Evolutionary conservation across 2,888 invertebrate species (phyloP), one percentile per base, ranked within the genome.

Genomic region (Busseola fusca): DNA sequence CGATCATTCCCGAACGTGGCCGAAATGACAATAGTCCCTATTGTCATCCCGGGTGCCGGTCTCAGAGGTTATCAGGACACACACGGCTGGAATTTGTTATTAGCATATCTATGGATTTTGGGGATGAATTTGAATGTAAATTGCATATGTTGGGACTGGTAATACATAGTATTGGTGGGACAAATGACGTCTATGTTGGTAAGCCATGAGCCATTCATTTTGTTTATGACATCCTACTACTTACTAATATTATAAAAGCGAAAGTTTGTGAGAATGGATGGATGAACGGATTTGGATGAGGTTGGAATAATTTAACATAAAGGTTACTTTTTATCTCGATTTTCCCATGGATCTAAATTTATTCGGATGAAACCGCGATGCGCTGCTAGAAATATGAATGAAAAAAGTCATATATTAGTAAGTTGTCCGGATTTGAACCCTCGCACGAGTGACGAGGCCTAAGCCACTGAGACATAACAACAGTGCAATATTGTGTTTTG

Each of bases 51-150:
- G 48, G 69, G 37, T 45, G 52, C 27, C 42, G 21, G 14, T 59
- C 37, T 40, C 71, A 64, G 27, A 64, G 73, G 73, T 67, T 69
- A 79, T 50, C 50, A 42, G 59, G 56, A 34, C 76, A 40, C 57
- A 52, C 57, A 69, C 60, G 63, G 27, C 16, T 60, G 65, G 83
- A 83, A 82, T 82, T 71, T 37, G 59, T 76, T 83, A 81, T 82
- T 79, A 72, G 69, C 72, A 69, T 78, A 69, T 63, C 78, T 78
- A 69, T 79, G 21, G 72, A 70, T 67, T 69, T 68, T 52, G 50
- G 27, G 6, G 34, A 40, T 52, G 42, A 60, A 73, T 69, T 81
- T 59, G 63, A 66, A 81, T 81, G 16, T 59, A 64, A 65, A 76
- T 81, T 81, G 64, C 67, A 54, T 76, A 9, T 59, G 34, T 21